phyloP scores from a whole-genome alignment of 2,888 invertebrate genomes.

The Acleris holmiana region DNA sequence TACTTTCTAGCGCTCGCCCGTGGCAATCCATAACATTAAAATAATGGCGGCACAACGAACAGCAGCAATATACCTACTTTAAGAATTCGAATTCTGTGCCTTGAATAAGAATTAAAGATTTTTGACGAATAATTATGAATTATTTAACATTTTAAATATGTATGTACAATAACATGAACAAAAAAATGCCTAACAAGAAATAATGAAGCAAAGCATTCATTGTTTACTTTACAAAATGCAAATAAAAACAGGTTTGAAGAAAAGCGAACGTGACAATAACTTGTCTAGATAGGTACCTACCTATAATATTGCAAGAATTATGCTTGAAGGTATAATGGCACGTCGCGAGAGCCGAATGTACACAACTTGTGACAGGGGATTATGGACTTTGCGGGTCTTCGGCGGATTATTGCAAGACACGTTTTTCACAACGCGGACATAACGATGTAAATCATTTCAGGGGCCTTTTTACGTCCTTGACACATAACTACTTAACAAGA shows the following conservation, averaged over 20 bases:
- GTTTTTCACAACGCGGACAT: constrained; percentile 3
- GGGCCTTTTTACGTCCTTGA: too few species aligned
- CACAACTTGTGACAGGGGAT: constrained; percentile 27
- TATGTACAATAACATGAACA: not conserved
- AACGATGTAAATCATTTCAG: too few species aligned
- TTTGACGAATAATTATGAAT: not conserved
- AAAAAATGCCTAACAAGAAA: not conserved
- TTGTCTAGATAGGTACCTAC: constrained; percentile 4
- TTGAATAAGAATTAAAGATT: too few species aligned
- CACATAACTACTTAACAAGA: too few species aligned
- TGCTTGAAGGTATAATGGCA: constrained; percentile 20
- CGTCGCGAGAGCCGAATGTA: constrained; percentile 24
- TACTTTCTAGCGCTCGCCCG: constrained; percentile 25
- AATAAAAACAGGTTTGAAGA: constrained; percentile 19
- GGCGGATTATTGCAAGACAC: constrained; percentile 16
- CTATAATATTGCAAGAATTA: constrained; percentile 18
- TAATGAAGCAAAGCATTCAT: not conserved
- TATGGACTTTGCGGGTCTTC: constrained; percentile 31
- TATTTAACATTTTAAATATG: not conserved
- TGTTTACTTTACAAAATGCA: constrained; percentile 6
- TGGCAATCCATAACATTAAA: constrained; percentile 28
- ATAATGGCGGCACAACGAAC: constrained; percentile 10
- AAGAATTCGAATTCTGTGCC: not conserved
- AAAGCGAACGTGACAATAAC: constrained; percentile 21
- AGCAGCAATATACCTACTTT: not conserved